phyloP scores from a whole-genome alignment of 2,113 vertebrate genomes.

The Ammospiza caudacuta region DNA sequence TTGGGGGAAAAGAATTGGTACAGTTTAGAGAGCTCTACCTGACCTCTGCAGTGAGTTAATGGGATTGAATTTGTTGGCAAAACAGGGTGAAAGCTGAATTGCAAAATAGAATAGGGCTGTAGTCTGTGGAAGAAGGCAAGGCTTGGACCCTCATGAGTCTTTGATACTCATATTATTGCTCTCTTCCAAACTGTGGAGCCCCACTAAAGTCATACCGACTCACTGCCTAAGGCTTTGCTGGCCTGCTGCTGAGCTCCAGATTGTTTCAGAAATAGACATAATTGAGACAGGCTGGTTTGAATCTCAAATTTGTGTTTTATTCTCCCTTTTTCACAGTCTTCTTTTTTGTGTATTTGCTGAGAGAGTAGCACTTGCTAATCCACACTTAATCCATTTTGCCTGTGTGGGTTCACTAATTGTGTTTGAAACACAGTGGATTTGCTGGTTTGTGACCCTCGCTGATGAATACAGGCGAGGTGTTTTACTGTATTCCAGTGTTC shows the following conservation, averaged over 20 bases:
- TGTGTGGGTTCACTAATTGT: neutral
- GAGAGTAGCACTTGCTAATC: neutral
- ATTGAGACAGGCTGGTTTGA: neutral
- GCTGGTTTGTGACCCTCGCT: neutral
- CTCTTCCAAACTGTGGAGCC: neutral
- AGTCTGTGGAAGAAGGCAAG: neutral
- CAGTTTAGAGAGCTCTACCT: neutral
- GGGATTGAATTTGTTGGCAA: neutral
- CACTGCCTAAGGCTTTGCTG: neutral
- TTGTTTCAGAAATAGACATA: neutral
- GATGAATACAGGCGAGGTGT: neutral
- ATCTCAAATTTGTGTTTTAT: neutral
- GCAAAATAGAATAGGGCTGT: neutral
- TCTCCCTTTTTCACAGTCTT: neutral
- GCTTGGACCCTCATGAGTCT: fast-evolving
- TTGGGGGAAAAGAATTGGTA: neutral
- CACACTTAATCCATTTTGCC: neutral
- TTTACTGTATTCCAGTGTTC: neutral
- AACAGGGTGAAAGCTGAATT: neutral
- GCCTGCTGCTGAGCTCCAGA: neutral
- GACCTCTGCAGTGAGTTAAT: neutral
- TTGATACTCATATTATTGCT: neutral
- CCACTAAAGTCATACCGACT: neutral
- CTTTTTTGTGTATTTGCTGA: neutral
- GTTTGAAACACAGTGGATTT: neutral